phyloP scores from a whole-genome alignment of 2,113 vertebrate genomes.

The Notothenia coriiceps region DNA sequence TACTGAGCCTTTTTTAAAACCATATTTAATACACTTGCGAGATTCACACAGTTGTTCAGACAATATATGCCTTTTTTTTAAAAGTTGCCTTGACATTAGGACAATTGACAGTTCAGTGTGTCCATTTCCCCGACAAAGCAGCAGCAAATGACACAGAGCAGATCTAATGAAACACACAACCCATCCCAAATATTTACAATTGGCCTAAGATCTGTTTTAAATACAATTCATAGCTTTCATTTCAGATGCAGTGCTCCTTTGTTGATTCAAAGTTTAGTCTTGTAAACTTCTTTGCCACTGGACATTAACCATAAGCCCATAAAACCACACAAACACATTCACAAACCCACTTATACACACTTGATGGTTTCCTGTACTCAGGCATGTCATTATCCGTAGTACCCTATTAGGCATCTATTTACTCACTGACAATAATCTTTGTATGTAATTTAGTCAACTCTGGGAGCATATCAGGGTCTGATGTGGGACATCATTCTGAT shows the following conservation, averaged over 20 bases:
- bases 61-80: neutral
- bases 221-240: conserved; percentile 48
- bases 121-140: neutral
- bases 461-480: conserved; percentile 38
- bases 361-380: conserved; percentile 14
- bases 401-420: conserved; percentile 67
- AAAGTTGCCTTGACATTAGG: neutral
- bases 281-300: conserved; percentile 4
- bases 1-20: no score
- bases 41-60: no score
- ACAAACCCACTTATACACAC: conserved; percentile 5
- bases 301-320: conserved; percentile 48
- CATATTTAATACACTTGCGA: no score
- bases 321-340: conserved; percentile 12
- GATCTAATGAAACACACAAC: neutral
- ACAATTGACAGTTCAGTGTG: neutral
- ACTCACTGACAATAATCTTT: conserved; percentile 53
- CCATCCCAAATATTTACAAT: conserved; percentile 22
- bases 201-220: conserved; percentile 35
- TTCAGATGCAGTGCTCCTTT: neutral
- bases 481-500: conserved; percentile 19
- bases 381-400: conserved; percentile 26
- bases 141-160: conserved; percentile 1
- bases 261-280: conserved; percentile 11
- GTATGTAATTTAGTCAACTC: conserved; percentile 51